Evolutionary conservation across 53 echinoderm and acorn worm genomes (phyloP).

Genomic region (Patiria pectinifera): DNA sequence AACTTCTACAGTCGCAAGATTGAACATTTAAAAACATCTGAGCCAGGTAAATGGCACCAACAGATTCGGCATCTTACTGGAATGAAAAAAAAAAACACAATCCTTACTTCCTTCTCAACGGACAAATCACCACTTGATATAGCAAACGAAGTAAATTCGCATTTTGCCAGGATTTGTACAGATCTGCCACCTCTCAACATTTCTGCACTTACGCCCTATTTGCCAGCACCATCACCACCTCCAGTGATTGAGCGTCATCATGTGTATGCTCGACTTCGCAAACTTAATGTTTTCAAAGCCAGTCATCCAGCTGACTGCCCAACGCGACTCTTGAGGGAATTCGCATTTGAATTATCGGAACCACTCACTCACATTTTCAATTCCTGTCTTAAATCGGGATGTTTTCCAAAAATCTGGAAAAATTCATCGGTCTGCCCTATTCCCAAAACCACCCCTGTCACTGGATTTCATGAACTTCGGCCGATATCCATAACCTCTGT

Average conservation of each 20-base stretch:
- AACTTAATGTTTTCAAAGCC: conserved; percentile 50
- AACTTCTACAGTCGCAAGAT: conserved; percentile 49
- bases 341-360: conserved; percentile 25
- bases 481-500: not conserved
- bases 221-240: conserved; percentile 59
- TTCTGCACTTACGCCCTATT: conserved; percentile 21
- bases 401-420: conserved; percentile 56
- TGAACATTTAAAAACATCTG: conserved; percentile 37
- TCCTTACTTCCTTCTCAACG: not conserved
- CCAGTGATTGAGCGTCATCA: conserved; percentile 32
- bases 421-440: conserved; percentile 44
- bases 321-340: conserved; percentile 3
- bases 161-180: conserved; percentile 51
- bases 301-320: conserved; percentile 57
- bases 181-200: conserved; percentile 38
- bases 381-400: conserved; percentile 39
- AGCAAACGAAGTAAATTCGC: conserved; percentile 35
- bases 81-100: too few relatives aligned
- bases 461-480: not conserved
- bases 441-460: conserved; percentile 26
- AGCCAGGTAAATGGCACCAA: conserved; percentile 68
- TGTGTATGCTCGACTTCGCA: conserved; percentile 20
- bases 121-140: conserved; percentile 27
- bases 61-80: conserved; percentile 59
- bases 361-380: conserved; percentile 56